Conservation (phyloP, 2,888 invertebrate species). For the Epistrophe grossulariae region DNA sequence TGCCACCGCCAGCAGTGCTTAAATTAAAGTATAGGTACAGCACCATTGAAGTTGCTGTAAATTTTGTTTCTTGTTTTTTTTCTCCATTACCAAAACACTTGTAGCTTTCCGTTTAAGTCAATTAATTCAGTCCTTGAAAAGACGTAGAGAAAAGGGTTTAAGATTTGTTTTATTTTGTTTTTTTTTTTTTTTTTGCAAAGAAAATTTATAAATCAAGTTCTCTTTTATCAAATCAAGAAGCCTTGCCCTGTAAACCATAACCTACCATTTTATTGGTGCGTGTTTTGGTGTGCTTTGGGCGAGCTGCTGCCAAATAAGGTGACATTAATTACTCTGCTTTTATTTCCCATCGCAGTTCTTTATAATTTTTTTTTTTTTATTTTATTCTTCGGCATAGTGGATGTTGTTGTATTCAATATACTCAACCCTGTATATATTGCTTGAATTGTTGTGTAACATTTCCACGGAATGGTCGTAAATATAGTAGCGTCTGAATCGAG, state of each 20-base stretch:
- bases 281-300: conserved; percentile 28
- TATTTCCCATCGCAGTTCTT: conserved; percentile 36
- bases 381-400: neutral
- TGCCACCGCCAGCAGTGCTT: too few relatives aligned
- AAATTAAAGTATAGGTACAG: too few relatives aligned
- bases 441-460: conserved; percentile 26
- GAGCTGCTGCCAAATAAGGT: conserved; percentile 43
- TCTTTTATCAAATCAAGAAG: neutral
- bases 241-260: conserved; percentile 20
- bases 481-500: conserved; percentile 29
- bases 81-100: neutral
- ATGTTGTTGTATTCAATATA: conserved; percentile 25
- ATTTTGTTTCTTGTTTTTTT: too few relatives aligned
- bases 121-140: conserved; percentile 26
- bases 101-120: conserved; percentile 17
- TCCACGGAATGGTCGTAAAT: conserved; percentile 37
- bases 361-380: neutral
- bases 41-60: neutral
- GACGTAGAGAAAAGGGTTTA: neutral
- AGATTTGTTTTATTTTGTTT: neutral
- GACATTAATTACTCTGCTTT: conserved; percentile 48
- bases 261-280: conserved; percentile 30
- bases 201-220: conserved; percentile 15
- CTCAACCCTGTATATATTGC: conserved; percentile 13
- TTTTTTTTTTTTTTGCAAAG: neutral